These are phyloP conservation scores for Notarius lentiginosus DNA, from an alignment of 2,113 vertebrate genomes.

Conservation along the genomic window DNA sequence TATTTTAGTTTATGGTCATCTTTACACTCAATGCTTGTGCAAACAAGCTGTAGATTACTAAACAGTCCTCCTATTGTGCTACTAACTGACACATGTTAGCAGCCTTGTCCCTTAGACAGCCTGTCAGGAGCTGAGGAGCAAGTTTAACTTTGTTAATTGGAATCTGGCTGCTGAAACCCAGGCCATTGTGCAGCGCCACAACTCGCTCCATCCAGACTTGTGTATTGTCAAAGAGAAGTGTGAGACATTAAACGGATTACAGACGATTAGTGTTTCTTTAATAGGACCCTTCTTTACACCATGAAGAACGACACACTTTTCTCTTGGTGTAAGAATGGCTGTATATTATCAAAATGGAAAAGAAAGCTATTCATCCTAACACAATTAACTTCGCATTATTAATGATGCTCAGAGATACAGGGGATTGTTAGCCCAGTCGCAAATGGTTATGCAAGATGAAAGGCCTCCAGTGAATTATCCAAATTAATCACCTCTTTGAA, in stretches of 20 bases:
- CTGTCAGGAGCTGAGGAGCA: slow-evolving; percentile 14
- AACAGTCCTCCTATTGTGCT: neutral
- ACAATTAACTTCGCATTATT: too few relatives aligned
- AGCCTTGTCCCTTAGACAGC: neutral
- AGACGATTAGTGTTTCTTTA: slow-evolving; percentile 68
- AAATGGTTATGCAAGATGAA: neutral
- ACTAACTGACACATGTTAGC: neutral
- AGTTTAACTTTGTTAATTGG: slow-evolving; percentile 44
- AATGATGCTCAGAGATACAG: neutral
- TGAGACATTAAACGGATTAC: slow-evolving; percentile 79
- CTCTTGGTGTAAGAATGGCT: neutral
- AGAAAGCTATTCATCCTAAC: neutral
- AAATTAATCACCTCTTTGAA: neutral
- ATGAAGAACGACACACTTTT: slow-evolving; percentile 16
- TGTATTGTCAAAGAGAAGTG: slow-evolving; percentile 72
- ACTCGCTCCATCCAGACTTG: slow-evolving; percentile 59
- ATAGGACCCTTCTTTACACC: slow-evolving; percentile 44
- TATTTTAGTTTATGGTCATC: neutral
- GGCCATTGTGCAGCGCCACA: slow-evolving; percentile 42
- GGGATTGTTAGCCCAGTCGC: too few relatives aligned
- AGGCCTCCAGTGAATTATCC: neutral
- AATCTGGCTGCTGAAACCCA: slow-evolving; percentile 47
- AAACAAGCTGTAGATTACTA: neutral
- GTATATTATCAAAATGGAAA: neutral
- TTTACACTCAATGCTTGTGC: neutral